Conservation (phyloP, 2,888 invertebrate genomes). For the Cremastinae sp. region DNA sequence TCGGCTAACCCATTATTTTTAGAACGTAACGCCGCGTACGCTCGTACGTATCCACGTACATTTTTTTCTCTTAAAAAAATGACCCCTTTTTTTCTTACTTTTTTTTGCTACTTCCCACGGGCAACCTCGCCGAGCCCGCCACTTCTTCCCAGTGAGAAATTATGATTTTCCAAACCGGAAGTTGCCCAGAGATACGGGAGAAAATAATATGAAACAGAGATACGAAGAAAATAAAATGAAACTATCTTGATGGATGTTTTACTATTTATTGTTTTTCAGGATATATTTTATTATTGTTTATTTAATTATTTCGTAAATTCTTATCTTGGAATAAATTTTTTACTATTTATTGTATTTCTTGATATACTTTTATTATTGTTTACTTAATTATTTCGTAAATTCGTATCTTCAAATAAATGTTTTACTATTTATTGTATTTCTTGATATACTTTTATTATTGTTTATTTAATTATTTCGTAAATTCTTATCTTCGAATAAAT, state of each 20-base stretch:
- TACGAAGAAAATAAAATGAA: slow-evolving; percentile 16
- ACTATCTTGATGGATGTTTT: slow-evolving; percentile 30
- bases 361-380: too few relatives aligned
- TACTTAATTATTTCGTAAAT: too few relatives aligned
- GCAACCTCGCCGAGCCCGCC: slow-evolving; percentile 17
- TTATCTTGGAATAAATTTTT: not conserved
- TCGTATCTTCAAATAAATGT: too few relatives aligned
- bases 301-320: too few relatives aligned
- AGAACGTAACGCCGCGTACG: slow-evolving; percentile 58
- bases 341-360: not conserved
- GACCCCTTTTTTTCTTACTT: not conserved
- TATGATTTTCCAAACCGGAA: not conserved
- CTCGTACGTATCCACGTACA: slow-evolving; percentile 37
- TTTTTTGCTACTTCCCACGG: slow-evolving; percentile 13
- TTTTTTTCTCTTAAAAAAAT: slow-evolving; percentile 10
- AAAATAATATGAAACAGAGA: not conserved
- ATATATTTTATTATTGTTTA: too few relatives aligned
- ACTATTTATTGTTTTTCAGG: not conserved
- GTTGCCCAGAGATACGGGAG: not conserved
- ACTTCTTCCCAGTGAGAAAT: not conserved
- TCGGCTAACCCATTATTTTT: slow-evolving; percentile 64
- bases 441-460: too few relatives aligned
- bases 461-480: too few relatives aligned
- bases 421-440: too few relatives aligned
- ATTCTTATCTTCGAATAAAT: too few relatives aligned